Percentiles rank a stretch among this genome's conserved stretches.
Evolutionary conservation across 2,113 vertebrate species (phyloP).

Genomic region (Percopsis transmontana): DNA sequence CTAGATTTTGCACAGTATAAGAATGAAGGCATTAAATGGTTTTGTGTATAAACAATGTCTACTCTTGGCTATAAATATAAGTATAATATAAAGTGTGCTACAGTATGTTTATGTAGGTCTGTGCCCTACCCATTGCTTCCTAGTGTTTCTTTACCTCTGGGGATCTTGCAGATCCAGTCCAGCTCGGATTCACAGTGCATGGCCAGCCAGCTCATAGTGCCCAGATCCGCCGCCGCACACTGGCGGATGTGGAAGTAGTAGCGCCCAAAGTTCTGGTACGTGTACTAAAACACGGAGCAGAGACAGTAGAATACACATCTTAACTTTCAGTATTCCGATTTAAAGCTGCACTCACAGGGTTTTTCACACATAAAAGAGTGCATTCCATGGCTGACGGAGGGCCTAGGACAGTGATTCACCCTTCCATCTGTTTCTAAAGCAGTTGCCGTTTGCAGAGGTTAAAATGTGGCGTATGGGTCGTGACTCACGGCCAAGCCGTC

Average conservation of each 20-base stretch:
- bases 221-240: slow-evolving; percentile 88
- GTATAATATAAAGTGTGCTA: not conserved
- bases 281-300: slow-evolving; percentile 76
- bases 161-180: slow-evolving; percentile 98
- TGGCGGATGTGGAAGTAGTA: slow-evolving; percentile 83
- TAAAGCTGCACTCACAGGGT: too few species aligned
- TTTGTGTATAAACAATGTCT: too few species aligned
- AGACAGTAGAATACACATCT: not conserved
- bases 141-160: slow-evolving; percentile 82
- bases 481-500: slow-evolving; percentile 88
- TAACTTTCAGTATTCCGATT: too few species aligned
- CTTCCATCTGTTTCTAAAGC: too few species aligned
- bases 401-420: too few species aligned
- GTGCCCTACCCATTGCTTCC: not conserved
- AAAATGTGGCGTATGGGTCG: not conserved
- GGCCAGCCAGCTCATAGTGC: slow-evolving; percentile 90
- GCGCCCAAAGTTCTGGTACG: slow-evolving; percentile 93
- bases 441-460: too few species aligned
- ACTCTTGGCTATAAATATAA: not conserved
- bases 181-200: slow-evolving; percentile 90
- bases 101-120: not conserved
- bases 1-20: too few species aligned
- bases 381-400: too few species aligned
- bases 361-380: too few species aligned
- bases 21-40: too few species aligned